Conservation (phyloP, 1,140 invertebrate species). For the Bombus impatiens region DNA sequence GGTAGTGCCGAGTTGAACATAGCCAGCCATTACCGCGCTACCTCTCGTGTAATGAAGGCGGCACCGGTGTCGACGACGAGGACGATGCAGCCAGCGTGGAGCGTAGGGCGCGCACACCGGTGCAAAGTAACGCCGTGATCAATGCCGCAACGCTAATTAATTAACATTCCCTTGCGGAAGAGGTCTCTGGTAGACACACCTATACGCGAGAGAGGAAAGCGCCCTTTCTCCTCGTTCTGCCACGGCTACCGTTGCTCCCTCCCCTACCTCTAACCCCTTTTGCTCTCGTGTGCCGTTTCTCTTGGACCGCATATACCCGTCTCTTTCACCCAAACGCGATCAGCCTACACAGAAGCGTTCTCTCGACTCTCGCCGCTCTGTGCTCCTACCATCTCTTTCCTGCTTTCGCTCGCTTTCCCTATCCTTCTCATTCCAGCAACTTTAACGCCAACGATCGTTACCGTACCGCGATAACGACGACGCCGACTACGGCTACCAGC, state of each 20-base stretch:
- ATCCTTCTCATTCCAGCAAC: constrained; percentile 47
- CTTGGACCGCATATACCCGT: constrained; percentile 2
- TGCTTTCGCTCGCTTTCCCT: background rate
- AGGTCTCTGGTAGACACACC: constrained; percentile 67
- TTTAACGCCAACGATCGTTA: constrained; percentile 69
- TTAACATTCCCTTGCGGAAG: constrained; percentile 67
- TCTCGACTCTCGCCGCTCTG: background rate
- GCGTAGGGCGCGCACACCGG: constrained; percentile 49
- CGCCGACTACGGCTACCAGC: constrained; percentile 59
- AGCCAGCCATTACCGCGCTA: constrained; percentile 56
- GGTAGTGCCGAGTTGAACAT: constrained; percentile 40
- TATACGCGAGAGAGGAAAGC: constrained; percentile 52
- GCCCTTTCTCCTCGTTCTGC: constrained; percentile 22
- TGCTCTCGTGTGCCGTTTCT: background rate
- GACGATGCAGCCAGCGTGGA: constrained; percentile 37
- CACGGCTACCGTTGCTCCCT: background rate
- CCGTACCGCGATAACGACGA: constrained; percentile 63
- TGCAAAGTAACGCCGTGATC: constrained; percentile 69
- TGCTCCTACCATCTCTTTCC: background rate
- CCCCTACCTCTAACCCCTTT: constrained; percentile 6
- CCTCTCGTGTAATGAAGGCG: constrained; percentile 56
- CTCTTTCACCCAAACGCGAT: constrained; percentile 19
- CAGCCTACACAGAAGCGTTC: constrained; percentile 20
- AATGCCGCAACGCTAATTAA: constrained; percentile 73
- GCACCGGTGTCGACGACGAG: constrained; percentile 31